Conservation (phyloP, 2,797 vertebrate genomes). For the Distichodus sexfasciatus region DNA sequence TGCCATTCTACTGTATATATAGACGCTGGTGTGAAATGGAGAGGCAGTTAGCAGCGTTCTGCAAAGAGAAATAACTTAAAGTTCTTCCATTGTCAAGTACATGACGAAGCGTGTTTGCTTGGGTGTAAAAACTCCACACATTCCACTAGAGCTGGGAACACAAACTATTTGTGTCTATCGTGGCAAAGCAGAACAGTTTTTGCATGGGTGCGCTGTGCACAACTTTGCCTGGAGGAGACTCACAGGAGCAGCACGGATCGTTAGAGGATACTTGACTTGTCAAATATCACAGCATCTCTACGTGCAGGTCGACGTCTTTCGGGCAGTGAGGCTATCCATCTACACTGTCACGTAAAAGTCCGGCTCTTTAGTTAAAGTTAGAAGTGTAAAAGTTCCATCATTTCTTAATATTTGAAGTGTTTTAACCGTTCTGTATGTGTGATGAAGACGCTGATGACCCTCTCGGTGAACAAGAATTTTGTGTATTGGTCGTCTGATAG, state of each 20-base stretch:
- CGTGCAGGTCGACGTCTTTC: too few relatives aligned
- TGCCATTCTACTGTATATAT: conserved; percentile 28
- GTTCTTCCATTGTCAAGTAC: not conserved
- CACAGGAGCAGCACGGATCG: not conserved
- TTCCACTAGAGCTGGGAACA: too few relatives aligned
- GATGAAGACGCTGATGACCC: too few relatives aligned
- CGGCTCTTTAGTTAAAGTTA: too few relatives aligned
- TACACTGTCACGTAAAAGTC: too few relatives aligned
- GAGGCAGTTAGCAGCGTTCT: conserved; percentile 24
- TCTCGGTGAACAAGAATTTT: too few relatives aligned
- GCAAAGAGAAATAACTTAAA: conserved; percentile 12
- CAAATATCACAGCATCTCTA: not conserved
- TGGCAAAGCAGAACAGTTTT: conserved; percentile 2
- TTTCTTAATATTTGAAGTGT: too few relatives aligned
- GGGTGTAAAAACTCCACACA: not conserved
- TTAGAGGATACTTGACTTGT: not conserved
- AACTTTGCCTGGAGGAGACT: not conserved
- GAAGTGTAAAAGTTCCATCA: too few relatives aligned
- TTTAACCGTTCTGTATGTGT: too few relatives aligned
- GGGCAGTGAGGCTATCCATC: too few relatives aligned
- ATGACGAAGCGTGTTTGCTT: conserved; percentile 22
- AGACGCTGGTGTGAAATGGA: conserved; percentile 22
- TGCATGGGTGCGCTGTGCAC: not conserved
- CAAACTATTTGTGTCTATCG: too few relatives aligned
- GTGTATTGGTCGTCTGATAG: too few relatives aligned